phyloP scores from a whole-genome alignment of 2,797 vertebrate species.

The Odontamblyopus rebecca region DNA sequence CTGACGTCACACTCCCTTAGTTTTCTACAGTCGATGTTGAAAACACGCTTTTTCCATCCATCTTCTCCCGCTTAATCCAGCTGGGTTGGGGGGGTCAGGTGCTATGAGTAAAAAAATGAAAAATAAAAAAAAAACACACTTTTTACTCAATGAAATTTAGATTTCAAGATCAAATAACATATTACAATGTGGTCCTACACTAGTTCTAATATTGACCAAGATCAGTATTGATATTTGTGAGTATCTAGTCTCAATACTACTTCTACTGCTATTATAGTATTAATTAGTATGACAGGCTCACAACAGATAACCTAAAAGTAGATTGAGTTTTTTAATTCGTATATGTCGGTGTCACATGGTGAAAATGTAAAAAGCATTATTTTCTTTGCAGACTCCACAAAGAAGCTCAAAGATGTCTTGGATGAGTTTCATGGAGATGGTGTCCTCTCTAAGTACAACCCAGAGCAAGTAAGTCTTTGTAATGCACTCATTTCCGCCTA shows the following conservation, averaged over 20 bases:
- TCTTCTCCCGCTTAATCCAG: no score
- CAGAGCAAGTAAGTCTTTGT: constrained; percentile 83
- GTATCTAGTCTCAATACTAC: no score
- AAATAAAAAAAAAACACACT: background rate
- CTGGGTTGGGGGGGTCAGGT: no score
- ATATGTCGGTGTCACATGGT: background rate
- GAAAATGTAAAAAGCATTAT: constrained; percentile 11
- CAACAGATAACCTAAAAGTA: background rate
- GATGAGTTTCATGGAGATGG: constrained; percentile 88
- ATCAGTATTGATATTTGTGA: no score
- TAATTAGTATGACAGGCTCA: no score
- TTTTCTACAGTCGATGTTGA: no score
- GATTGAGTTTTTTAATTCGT: background rate
- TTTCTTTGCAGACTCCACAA: constrained; percentile 83
- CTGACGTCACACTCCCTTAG: no score
- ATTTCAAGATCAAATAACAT: background rate
- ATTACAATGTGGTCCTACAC: no score
- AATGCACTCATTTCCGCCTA: background rate
- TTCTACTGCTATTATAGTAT: no score
- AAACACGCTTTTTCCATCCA: background rate
- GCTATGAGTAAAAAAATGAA: no score
- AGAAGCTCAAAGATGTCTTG: constrained; percentile 93
- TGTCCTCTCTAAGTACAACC: constrained; percentile 86
- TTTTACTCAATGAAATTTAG: background rate
- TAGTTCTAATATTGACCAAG: no score